Evolutionary conservation across 2,888 invertebrate genomes (phyloP), one percentile per base, ranked within the genome.

Genomic region (Ptilodon capucinus): DNA sequence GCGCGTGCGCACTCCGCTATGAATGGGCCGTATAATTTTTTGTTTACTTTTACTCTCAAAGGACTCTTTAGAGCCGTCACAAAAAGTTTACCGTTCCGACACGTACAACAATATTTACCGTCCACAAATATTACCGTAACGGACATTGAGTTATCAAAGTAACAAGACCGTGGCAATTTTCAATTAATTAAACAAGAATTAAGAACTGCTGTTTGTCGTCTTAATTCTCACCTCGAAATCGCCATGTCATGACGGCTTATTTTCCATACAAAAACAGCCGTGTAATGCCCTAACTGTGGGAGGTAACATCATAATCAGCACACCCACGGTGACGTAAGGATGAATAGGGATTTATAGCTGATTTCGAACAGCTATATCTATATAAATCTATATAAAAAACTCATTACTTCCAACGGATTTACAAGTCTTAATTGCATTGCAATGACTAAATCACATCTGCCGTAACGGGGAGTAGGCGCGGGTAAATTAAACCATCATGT

Each of bases 11-110:
- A 34, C 30, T 17, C 41, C 47, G 9, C 51, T 44, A 48, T 88
- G 84, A 90, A 90, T 89, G 81, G 84, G 55, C 71, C 81, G 74
- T 77, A 78, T 88, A 84, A 89, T 89, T 88, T 81, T 39, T 64
- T 90, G 78, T 90, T 90, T 86, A 88, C 82, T 79, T 82, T 83
- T 76, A 74, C 80, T 79, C 79, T 81, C 68, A 58, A 82, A 88
- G 86, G 87, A 85, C 68, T 52, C 61, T 81, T 72, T 65, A 79
- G 79, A 70, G 71, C 62, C 67, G 55, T 54, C 63, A 71, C 60
- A 78, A 79, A 72, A 71, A 71, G 71, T 75, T 77, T 77, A 84
- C 84, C 81, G 82, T 80, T 84, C 64, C 64, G 69, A 57, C 61
- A 66, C 71, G 60, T 69, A 68, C 42, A 62, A 76, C 70, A 83